Evolutionary conservation across 1,140 invertebrate species (phyloP), one percentile per base, ranked within the genome.

Genomic region (Drosophila lini): DNA sequence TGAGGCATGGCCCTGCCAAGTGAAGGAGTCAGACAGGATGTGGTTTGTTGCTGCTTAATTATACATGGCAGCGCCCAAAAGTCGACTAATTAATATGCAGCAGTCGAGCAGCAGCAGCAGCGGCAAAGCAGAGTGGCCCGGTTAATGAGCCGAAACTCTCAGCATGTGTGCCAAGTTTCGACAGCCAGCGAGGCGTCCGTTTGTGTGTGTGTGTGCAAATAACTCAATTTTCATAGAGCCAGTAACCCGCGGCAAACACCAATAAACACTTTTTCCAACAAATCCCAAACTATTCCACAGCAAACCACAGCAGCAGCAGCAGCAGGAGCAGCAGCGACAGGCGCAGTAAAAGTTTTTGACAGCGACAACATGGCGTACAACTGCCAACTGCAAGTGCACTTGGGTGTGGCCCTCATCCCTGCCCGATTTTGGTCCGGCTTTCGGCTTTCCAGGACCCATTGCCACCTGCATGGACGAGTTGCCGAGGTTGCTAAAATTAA

Each of bases 181-280:
- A 86, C 67, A 82, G 60, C 50, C 67, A 86, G 74, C 59, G 48
- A 74, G 75, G 78, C 65, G 50, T 45, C 58, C 52, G 78, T 53
- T 50, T 41, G 75, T 55, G 13, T 69, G 19, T 19, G 19, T 19
- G 68, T 55, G 58, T 80, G 78, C 38, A 52, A 83, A 88, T 83
- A 86, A 88, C 83, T 86, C 80, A 86, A 86, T 86, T 86, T 86
- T 83, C 83, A 88, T 80, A 68, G 83, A 88, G 84, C 62, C 48
- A 48, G 34, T 41, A 11, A 64, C 79, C 63, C 75, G 63, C 69
- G 68, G 80, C 68, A 70, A 78, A 67, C 62, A 88, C 83, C 83
- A 83, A 86, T 86, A 86, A 86, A 86, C 83, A 88, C 83, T 86
- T 86, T 88, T 88, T 88, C 34, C 71, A 88, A 86, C 83, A 86